These are phyloP conservation scores for Peromyscus melanophrys DNA, from an alignment of 2,797 vertebrate species.

Conservation along the genomic window DNA sequence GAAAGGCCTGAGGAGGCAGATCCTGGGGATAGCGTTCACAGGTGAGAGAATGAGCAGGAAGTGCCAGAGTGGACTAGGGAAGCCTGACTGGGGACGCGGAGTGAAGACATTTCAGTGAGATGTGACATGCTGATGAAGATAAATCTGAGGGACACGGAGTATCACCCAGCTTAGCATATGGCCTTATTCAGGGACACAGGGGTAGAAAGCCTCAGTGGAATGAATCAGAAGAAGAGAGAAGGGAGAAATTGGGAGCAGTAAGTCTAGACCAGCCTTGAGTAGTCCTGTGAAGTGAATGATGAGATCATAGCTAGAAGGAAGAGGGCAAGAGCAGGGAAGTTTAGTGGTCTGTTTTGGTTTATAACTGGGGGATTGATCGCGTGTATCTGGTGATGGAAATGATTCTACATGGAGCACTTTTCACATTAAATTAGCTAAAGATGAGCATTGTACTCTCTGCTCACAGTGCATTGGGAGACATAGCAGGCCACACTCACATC, in stretches of 20 bases:
- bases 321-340: background rate
- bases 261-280: background rate
- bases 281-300: background rate
- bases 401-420: background rate
- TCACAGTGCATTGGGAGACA: background rate
- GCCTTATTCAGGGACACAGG: background rate
- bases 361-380: background rate
- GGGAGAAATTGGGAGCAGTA: background rate
- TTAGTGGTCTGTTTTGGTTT: background rate
- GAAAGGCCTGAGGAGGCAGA: background rate
- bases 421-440: background rate
- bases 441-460: background rate
- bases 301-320: background rate
- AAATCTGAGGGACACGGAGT: rapidly evolving
- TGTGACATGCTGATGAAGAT: too few species aligned
- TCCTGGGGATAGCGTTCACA: background rate
- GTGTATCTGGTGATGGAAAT: background rate
- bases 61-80: background rate
- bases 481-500: background rate
- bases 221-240: background rate
- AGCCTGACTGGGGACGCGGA: background rate
- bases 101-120: background rate
- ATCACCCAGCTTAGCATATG: too few species aligned
- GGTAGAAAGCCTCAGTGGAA: background rate
- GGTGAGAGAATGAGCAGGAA: background rate